Evolutionary conservation across 1,140 invertebrate species (phyloP), one percentile per base, ranked within the genome.

Genomic region (Bombus confusus): DNA sequence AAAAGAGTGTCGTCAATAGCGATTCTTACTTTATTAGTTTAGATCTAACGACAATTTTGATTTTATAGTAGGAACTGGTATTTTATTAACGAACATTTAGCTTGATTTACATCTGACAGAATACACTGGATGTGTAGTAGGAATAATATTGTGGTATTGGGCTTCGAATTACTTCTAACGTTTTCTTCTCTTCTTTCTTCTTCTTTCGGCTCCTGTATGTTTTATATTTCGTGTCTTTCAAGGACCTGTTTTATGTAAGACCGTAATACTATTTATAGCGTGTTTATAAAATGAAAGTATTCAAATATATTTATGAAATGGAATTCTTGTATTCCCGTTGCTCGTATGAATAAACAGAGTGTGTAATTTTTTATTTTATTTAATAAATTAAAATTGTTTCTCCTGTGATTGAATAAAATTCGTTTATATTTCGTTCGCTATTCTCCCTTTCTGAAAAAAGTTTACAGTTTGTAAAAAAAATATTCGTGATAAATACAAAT

Each of bases 1-100:
- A 85, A 85, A 81, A 85, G n/a, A 81, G 57, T 18, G 18, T 68
- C 69, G 78, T 85, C 78, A 85, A 84, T 84, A 84, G 52, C 12
- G 39, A 74, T 85, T 75, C 47, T 62, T 81, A 72, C 3, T 41
- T 75, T 57, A 69, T 41, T 59, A 25, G 68, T 31, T 37, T 57
- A 69, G 83, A 79, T 80, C 76, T 77, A 80, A 80, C 83, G 68
- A 80, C 76, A 80, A 85, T 66, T 72, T 85, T 25, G 31, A 34
- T 72, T 79, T 72, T 72, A 59, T 52, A 22, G 25, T 37, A 76
- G 41, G 64, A 59, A 77, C 25, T 83, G 62, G 6, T 34, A 52
- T 77, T 83, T 83, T 83, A 83, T 83, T 83, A 5, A 57, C 3
- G n/a, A 52, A 34, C 15, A 22, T 25, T 71, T 57, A 31, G 57